These are phyloP conservation scores for Micromys minutus DNA, from an alignment of 2,113 vertebrate genomes.

Conservation along the genomic window DNA sequence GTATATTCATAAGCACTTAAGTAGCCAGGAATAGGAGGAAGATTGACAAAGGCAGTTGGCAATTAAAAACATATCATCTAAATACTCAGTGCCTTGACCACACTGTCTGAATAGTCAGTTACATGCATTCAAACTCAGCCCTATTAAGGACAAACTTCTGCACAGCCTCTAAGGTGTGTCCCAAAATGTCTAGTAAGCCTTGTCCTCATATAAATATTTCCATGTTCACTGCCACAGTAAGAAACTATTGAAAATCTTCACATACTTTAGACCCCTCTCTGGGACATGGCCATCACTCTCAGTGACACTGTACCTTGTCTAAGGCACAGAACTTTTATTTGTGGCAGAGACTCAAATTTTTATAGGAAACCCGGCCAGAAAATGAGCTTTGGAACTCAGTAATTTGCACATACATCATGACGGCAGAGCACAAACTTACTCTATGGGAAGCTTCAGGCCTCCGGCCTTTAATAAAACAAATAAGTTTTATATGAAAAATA, in stretches of 20 bases:
- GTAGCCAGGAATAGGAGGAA: background rate
- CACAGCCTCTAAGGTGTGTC: background rate
- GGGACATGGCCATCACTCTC: background rate
- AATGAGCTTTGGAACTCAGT: constrained; percentile 56
- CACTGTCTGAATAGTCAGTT: background rate
- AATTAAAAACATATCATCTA: background rate
- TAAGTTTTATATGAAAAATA: constrained; percentile 59
- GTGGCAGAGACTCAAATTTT: constrained; percentile 53
- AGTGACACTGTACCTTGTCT: background rate
- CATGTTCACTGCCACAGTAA: background rate
- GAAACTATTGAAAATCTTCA: background rate
- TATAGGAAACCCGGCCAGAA: constrained; percentile 42
- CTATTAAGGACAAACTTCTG: background rate
- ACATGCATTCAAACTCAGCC: background rate
- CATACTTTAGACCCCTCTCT: background rate
- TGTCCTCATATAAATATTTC: constrained; percentile 2
- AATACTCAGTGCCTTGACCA: background rate
- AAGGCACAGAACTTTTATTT: constrained; percentile 31
- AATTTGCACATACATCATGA: constrained; percentile 48
- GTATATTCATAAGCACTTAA: background rate
- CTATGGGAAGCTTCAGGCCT: constrained; percentile 8
- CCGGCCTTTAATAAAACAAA: constrained; percentile 46
- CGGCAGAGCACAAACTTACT: constrained; percentile 29
- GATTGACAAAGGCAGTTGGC: background rate
- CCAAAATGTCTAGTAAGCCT: background rate